Base-by-base conservation (phyloP, 2,113 vertebrate species). In the Lophotis ruficrista region DNA sequence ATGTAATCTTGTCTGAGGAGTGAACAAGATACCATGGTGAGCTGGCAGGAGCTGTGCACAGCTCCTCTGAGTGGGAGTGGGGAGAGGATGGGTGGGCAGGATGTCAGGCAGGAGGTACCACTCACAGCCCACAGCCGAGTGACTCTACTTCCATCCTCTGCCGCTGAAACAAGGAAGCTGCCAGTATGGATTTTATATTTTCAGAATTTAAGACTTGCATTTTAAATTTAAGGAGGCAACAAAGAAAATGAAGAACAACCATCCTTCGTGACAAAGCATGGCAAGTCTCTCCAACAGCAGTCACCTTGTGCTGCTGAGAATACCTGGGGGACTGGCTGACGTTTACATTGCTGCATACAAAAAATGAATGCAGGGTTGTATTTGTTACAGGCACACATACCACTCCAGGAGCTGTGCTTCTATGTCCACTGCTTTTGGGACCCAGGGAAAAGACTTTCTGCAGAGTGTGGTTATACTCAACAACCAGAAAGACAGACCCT, bases 11-110 rank as follows among this genome's bases (percentile, higher is more conserved):
- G 75, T 65, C 14, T 65, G 47, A 50, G 79, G 62, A 76, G 83
- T 12, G 68, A 69, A 64, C 0, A 9, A 90, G 89, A 75, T 28
- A 37, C 31, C 35, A n/a, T 0, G 6, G 76, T 60, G 76, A 87
- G 76, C 51, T 83, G 89, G 68, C 73, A 83, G 76, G 64, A 85
- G 68, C 2, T 70, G 4, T 18, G 72, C 28, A 13, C 77, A 56
- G 76, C 41, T 86, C 41, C 57, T 80, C 38, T 2, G 43, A 45
- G 50, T 2, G 56, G 66, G 64, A 77, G 68, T 35, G 45, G 60
- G 47, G 77, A 93, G 60, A 79, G 75, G 76, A 84, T 75, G 92
- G 78, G 89, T 76, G 83, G 60, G 65, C 83, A 96, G 89, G 65
- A 64, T 82, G 92, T 92, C 56, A 64, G 38, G 84, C 17, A 43